Evolutionary conservation across 2,113 vertebrate species (phyloP).

Genomic region (Merops nubicus): DNA sequence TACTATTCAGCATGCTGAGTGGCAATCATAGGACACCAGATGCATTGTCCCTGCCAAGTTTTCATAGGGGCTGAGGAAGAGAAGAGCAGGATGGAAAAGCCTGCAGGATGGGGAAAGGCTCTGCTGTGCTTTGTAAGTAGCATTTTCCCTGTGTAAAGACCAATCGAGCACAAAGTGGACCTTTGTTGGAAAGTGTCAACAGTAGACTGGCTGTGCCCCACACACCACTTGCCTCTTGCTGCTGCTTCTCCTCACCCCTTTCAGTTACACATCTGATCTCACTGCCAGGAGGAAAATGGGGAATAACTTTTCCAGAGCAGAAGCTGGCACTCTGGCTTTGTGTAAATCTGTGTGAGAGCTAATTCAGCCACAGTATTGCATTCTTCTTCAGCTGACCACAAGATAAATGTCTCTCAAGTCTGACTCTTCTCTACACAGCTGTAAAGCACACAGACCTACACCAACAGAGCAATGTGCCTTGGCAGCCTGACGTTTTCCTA

Average conservation of each 20-base stretch:
- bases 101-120: not conserved
- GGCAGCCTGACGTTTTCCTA: not conserved
- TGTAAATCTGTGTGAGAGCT: not conserved
- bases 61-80: not conserved
- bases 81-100: not conserved
- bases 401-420: not conserved
- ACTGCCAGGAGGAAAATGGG: not conserved
- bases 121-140: not conserved
- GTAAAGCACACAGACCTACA: not conserved
- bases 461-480: not conserved
- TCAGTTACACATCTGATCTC: not conserved
- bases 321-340: not conserved
- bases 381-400: not conserved
- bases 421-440: not conserved
- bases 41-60: not conserved
- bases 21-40: not conserved
- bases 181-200: not conserved
- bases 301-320: not conserved
- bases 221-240: not conserved
- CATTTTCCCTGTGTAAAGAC: not conserved
- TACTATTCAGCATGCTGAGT: not conserved
- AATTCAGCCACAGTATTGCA: not conserved
- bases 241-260: not conserved
- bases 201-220: not conserved
- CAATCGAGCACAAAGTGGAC: not conserved